Evolutionary conservation across 1,140 invertebrate species (phyloP), one percentile per base, ranked within the genome.

Genomic region (Halotydeus destructor): DNA sequence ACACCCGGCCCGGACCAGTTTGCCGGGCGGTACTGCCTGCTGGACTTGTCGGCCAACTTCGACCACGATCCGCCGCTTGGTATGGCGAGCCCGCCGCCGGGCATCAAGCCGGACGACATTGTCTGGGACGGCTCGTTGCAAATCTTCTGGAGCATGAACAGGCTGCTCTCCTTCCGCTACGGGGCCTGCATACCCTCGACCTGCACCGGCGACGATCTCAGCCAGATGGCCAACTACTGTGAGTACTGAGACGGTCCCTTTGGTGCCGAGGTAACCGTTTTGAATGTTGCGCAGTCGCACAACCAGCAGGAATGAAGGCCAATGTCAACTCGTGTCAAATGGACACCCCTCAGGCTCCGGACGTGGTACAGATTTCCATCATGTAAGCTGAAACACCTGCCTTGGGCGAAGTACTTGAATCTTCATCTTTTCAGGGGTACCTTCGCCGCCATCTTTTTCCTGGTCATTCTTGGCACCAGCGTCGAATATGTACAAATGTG

Each of bases 111-210:
- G 24, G 39, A 41, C 23, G n/a, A 12, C 8, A 24, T 41, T 12
- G 22, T 41, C 16, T 41, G 39, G 39, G 11, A 32, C 18, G 38
- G 19, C 22, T 3, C 30, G n/a, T n/a, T 41, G 3, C 25, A 23
- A 31, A n/a, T 24, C 12, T 41, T 41, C 16, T 41, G 39, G 39
- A 32, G 28, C 19, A 31, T 19, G 16, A 41, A 41, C 16, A 41
- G 22, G 11, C 22, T 43, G 8, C 14, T 43, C 18, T 31, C 40
- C 8, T 52, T 50, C 21, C 35, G 49, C 2, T 48, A 51, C 32
- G 50, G 49, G 8, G 38, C 48, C 1, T 52, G 50, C 28, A 46
- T 51, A 9, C 50, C 50, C 5, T 50, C 49, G 9, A 46, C 47
- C 19, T 52, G 50, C 32, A 49, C 50, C 8, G 22, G 44, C 18